Percentiles rank a stretch among this genome's conserved stretches.
Evolutionary conservation across 2,888 invertebrate species (phyloP).

Genomic region (Allophyes oxyacanthae): DNA sequence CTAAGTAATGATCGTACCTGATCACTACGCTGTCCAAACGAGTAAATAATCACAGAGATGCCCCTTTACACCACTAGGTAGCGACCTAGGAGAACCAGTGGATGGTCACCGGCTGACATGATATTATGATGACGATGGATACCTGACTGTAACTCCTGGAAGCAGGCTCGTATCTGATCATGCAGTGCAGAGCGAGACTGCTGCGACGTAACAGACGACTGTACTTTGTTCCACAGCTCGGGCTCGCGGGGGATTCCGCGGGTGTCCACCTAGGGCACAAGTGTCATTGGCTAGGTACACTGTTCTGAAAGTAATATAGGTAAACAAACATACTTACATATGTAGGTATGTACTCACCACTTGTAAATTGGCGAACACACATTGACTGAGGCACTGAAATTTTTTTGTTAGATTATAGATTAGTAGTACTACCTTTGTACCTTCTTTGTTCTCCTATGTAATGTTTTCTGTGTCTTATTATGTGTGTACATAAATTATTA

Average conservation of each 20-base stretch:
- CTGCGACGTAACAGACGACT: conserved; percentile 79
- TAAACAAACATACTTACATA: not conserved
- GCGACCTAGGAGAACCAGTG: too few species aligned
- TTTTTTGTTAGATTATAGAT: too few species aligned
- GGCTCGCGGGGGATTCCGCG: conserved; percentile 83
- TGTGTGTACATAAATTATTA: too few species aligned
- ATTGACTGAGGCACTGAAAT: conserved; percentile 88
- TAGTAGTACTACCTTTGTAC: too few species aligned
- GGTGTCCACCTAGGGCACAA: conserved; percentile 74
- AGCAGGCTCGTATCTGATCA: conserved; percentile 82
- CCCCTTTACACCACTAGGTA: too few species aligned
- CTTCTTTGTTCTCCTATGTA: too few species aligned
- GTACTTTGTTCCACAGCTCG: conserved; percentile 80
- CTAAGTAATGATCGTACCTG: too few species aligned
- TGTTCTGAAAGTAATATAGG: not conserved
- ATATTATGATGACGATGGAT: conserved; percentile 13
- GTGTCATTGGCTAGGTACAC: not conserved
- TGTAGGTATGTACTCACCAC: conserved; percentile 73
- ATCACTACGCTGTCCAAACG: too few species aligned
- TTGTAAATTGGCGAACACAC: conserved; percentile 86
- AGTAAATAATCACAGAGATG: too few species aligned
- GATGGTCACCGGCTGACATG: too few species aligned
- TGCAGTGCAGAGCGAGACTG: conserved; percentile 76
- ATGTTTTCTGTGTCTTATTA: too few species aligned
- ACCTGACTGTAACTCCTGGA: conserved; percentile 84